Base-by-base conservation (phyloP, 1,140 invertebrate genomes). In the Drosophila nikananu region DNA sequence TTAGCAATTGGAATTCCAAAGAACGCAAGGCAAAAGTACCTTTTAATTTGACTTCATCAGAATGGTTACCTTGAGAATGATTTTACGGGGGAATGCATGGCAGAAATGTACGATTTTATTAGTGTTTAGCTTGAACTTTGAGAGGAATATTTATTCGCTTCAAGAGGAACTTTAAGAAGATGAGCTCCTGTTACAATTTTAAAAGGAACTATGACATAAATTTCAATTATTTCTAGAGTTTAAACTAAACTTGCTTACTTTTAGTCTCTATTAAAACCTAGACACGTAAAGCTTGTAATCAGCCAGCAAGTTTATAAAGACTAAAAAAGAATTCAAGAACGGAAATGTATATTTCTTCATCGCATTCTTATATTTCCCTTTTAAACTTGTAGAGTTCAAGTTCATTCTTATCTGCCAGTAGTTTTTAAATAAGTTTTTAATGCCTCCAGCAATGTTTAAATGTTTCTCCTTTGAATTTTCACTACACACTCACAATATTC, bases 341-440 rank as follows among this genome's bases (percentile, higher is more conserved):
- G 46, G 44, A 68, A 39, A 62, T 52, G 13, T 23, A 12, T 35
- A 52, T 23, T 63, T 30, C 7, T 30, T 7, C 13, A 21, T 44
- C 0, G 0, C 23, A 35, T n/a, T 51, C 5, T 23, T 25, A 3
- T 30, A 30, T 35, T 21, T 52, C 7, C 13, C 19, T 3, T 10
- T 23, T n/a, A 32, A 60, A 19, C 21, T 42, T 61, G 7, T 7
- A 13, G 32, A 70, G 67, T 71, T 71, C 67, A 71, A 71, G 67
- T 71, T 71, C 63, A 67, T 71, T 68, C 63, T 46, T 71, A 71
- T 71, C 67, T 44, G 42, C 12, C 30, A 27, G 12, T 37, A 46
- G 42, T 37, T 55, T 21, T 37, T 55, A 37, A 55, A 55, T 55
- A 6, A 9, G 37, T 35, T 41, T 42, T 58, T 19, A 58, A 55